phyloP scores from a whole-genome alignment of 2,888 invertebrate genomes.

The Ypsolopha sequella region DNA sequence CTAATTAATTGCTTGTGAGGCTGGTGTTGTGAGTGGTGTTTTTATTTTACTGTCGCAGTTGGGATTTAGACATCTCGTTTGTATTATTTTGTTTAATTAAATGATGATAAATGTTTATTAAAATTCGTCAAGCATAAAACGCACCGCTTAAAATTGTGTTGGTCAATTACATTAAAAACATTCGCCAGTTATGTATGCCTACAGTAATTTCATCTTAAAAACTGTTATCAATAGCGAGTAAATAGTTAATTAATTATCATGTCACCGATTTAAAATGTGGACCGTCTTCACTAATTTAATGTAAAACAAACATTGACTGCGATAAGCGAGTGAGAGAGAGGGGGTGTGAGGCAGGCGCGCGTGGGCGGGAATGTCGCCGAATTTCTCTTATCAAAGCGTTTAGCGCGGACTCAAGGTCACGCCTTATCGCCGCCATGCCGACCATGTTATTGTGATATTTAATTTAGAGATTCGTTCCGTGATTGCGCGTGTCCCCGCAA shows the following conservation, averaged over 20 bases:
- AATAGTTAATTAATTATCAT: conserved; percentile 47
- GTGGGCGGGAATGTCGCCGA: conserved; percentile 37
- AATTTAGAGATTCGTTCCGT: conserved; percentile 35
- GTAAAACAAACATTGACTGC: conserved; percentile 47
- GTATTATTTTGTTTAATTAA: not conserved
- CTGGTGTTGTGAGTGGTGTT: not conserved
- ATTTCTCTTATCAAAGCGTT: conserved; percentile 58
- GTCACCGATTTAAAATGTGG: conserved; percentile 37
- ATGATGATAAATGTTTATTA: not conserved
- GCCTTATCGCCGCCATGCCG: conserved; percentile 46
- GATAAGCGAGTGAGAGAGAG: conserved; percentile 3
- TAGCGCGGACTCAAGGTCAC: conserved; percentile 53
- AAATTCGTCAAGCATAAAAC: too few species aligned
- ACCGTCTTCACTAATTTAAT: conserved; percentile 49
- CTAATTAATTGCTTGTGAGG: not conserved
- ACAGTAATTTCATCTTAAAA: not conserved
- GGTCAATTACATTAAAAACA: not conserved
- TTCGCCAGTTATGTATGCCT: not conserved
- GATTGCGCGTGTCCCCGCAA: conserved; percentile 49
- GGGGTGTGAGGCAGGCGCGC: conserved; percentile 36
- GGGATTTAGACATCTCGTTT: not conserved
- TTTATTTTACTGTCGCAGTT: not conserved
- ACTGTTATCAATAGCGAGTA: conserved; percentile 17
- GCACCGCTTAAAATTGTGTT: too few species aligned
- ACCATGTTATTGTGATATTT: conserved; percentile 16